Evolutionary conservation across 2,888 invertebrate genomes (phyloP).

Genomic region (Micoletzkya japonica): DNA sequence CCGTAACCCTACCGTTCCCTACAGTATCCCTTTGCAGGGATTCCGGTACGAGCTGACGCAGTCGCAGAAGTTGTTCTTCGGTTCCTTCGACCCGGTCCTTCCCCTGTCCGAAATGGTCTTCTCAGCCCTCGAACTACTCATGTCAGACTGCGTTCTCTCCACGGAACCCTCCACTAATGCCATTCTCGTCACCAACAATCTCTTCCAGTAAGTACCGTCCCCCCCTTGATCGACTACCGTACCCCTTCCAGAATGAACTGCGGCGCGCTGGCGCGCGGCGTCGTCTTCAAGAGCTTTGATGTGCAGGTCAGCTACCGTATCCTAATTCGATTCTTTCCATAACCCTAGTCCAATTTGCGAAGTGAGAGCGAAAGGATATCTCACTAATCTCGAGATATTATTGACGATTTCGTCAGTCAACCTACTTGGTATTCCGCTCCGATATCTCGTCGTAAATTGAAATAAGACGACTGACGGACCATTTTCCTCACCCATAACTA

Average conservation of each 20-base stretch:
- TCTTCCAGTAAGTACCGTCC: conserved; percentile 45
- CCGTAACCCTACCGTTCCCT: too few relatives aligned
- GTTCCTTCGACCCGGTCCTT: conserved; percentile 51
- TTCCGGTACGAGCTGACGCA: conserved; percentile 57
- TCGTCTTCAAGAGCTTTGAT: conserved; percentile 60
- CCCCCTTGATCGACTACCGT: neutral
- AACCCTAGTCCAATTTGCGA: too few relatives aligned
- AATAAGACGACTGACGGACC: too few relatives aligned
- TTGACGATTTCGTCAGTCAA: too few relatives aligned
- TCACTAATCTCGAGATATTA: too few relatives aligned
- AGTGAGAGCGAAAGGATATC: too few relatives aligned
- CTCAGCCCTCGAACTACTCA: conserved; percentile 57
- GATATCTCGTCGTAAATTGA: too few relatives aligned
- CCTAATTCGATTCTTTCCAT: neutral
- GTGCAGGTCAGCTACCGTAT: conserved; percentile 43
- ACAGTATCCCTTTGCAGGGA: conserved; percentile 35
- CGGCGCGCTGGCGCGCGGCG: conserved; percentile 57
- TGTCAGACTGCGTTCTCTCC: conserved; percentile 59
- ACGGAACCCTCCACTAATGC: conserved; percentile 60
- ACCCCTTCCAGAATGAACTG: conserved; percentile 50
- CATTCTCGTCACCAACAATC: conserved; percentile 60
- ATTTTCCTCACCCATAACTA: too few relatives aligned
- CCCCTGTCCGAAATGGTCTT: conserved; percentile 57
- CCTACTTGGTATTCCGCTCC: too few relatives aligned
- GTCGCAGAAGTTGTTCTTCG: conserved; percentile 34